These are phyloP conservation scores for Mormyrops boulengeri DNA, from an alignment of 2,797 vertebrate genomes.

Conservation along the genomic window DNA sequence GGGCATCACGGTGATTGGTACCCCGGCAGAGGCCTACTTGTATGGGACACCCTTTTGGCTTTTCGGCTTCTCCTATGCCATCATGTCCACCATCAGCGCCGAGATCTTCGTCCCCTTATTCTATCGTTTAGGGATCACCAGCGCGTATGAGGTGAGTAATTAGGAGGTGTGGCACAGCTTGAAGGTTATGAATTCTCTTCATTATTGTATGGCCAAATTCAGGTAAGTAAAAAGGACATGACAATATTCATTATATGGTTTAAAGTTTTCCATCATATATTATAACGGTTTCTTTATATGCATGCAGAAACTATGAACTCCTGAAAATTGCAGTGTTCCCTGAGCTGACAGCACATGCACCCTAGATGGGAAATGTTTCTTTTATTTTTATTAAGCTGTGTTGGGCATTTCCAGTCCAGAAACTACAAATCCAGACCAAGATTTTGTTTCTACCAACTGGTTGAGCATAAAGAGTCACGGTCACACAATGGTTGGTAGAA, in stretches of 20 bases:
- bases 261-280: neutral
- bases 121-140: conserved; percentile 68
- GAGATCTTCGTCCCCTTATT: conserved; percentile 72
- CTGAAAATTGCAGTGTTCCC: neutral
- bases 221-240: neutral
- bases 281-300: neutral
- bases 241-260: neutral
- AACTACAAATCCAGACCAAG: neutral
- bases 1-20: conserved; percentile 73
- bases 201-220: neutral
- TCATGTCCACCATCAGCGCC: conserved; percentile 64
- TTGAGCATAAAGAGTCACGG: neutral
- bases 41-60: conserved; percentile 64
- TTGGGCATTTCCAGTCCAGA: neutral
- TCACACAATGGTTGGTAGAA: neutral
- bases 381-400: neutral
- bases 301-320: neutral
- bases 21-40: conserved; percentile 63
- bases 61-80: conserved; percentile 60
- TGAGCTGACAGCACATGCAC: neutral
- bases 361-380: neutral
- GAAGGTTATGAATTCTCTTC: neutral
- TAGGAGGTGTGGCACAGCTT: neutral
- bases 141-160: conserved; percentile 66
- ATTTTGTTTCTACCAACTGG: neutral